Percentiles rank a stretch among this genome's conserved stretches.
Conservation (phyloP, 2,113 vertebrate genomes). For the Aspidoscelis tigris region DNA sequence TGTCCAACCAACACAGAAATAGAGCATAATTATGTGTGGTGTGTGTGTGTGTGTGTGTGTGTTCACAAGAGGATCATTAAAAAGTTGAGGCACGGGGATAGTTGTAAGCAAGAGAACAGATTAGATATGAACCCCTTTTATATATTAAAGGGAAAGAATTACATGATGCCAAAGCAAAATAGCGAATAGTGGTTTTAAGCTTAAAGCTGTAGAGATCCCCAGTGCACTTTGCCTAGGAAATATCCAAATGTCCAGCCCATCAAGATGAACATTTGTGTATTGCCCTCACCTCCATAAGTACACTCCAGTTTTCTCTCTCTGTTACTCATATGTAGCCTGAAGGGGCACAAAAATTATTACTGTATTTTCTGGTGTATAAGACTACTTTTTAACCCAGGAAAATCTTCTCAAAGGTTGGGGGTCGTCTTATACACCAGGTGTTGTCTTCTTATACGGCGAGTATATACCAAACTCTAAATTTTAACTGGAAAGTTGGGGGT, state of each 20-base stretch:
- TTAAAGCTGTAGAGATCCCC: neutral
- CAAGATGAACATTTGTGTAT: neutral
- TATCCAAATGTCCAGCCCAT: neutral
- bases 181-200: neutral
- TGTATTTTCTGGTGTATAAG: too few relatives aligned
- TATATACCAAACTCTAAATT: too few relatives aligned
- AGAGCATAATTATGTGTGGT: neutral
- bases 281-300: neutral
- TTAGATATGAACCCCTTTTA: neutral
- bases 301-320: neutral
- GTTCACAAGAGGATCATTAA: neutral
- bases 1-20: neutral
- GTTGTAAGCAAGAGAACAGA: neutral
- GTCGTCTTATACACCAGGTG: too few relatives aligned
- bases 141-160: too few relatives aligned
- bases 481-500: too few relatives aligned
- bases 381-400: too few relatives aligned
- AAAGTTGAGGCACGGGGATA: too few relatives aligned
- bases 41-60: too few relatives aligned
- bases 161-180: too few relatives aligned
- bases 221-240: neutral
- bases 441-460: too few relatives aligned
- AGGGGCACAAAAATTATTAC: too few relatives aligned
- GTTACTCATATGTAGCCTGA: neutral
- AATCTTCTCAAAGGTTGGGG: too few relatives aligned